phyloP scores from a whole-genome alignment of 2,113 vertebrate species.

The Bos javanicus region DNA sequence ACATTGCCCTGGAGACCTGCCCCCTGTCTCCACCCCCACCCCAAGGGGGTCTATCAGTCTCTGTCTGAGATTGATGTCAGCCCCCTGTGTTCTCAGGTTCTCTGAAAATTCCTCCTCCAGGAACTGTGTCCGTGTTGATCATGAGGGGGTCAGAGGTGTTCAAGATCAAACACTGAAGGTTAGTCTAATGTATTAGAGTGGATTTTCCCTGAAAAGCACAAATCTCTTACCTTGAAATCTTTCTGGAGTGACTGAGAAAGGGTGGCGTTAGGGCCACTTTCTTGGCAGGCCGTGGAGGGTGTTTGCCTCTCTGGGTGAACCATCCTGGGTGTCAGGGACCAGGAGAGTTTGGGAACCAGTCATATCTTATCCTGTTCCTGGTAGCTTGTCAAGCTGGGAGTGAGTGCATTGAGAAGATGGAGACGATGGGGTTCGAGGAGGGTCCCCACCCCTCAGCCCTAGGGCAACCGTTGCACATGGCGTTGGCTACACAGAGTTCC shows the following conservation, averaged over 20 bases:
- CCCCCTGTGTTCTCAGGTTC: not conserved
- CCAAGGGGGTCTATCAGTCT: not conserved
- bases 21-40: not conserved
- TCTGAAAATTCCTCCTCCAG: not conserved
- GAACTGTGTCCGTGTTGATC: not conserved
- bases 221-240: not conserved
- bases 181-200: not conserved
- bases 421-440: not conserved
- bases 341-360: not conserved
- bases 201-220: not conserved
- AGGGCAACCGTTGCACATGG: not conserved
- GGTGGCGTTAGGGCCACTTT: not conserved
- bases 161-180: not conserved
- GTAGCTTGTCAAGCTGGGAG: not conserved
- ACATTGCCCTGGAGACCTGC: not conserved
- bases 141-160: not conserved
- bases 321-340: not conserved
- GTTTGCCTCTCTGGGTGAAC: not conserved
- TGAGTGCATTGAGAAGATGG: not conserved
- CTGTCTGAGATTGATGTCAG: not conserved
- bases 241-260: not conserved
- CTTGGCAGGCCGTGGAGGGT: not conserved
- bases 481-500: not conserved
- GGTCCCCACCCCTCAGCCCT: not conserved
- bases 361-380: not conserved